Percentiles rank a stretch among this genome's conserved stretches.
Evolutionary conservation across 1,140 invertebrate genomes (phyloP).

Genomic region (Andricus grossulariae): DNA sequence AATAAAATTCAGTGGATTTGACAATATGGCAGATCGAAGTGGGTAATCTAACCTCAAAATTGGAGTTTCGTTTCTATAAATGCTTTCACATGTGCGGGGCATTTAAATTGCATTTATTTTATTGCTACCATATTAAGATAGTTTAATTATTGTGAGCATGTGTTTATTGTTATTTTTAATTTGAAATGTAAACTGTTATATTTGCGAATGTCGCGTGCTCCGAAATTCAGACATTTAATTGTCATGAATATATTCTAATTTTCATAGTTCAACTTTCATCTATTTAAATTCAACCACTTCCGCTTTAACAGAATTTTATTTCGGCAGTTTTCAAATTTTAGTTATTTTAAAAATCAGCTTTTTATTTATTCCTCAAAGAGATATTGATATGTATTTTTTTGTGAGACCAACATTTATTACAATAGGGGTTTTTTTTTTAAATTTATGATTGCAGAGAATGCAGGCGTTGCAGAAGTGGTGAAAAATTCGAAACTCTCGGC

Average conservation of each 20-base stretch:
- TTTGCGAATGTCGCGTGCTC: too few species aligned
- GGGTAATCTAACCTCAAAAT: conserved; percentile 5
- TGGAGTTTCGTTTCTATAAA: too few species aligned
- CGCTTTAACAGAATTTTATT: not conserved
- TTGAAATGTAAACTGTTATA: too few species aligned
- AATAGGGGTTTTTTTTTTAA: conserved; percentile 35
- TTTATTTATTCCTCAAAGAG: not conserved
- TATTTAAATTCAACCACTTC: not conserved
- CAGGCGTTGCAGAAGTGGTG: conserved; percentile 51
- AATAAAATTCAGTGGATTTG: not conserved
- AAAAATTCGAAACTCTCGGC: conserved; percentile 61
- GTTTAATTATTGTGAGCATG: too few species aligned
- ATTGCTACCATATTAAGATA: too few species aligned
- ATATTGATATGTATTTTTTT: not conserved
- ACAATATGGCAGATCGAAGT: conserved; percentile 15
- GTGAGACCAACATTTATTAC: not conserved
- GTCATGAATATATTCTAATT: too few species aligned
- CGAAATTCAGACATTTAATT: too few species aligned
- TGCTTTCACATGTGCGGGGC: too few species aligned
- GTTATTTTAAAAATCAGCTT: not conserved
- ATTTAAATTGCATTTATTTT: too few species aligned
- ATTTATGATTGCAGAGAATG: conserved; percentile 23
- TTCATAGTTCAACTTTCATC: too few species aligned
- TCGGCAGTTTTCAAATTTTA: not conserved
- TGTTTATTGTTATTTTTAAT: too few species aligned